Evolutionary conservation across 53 echinoderm and acorn worm genomes (phyloP).

Genomic region (Stichopus horrens): DNA sequence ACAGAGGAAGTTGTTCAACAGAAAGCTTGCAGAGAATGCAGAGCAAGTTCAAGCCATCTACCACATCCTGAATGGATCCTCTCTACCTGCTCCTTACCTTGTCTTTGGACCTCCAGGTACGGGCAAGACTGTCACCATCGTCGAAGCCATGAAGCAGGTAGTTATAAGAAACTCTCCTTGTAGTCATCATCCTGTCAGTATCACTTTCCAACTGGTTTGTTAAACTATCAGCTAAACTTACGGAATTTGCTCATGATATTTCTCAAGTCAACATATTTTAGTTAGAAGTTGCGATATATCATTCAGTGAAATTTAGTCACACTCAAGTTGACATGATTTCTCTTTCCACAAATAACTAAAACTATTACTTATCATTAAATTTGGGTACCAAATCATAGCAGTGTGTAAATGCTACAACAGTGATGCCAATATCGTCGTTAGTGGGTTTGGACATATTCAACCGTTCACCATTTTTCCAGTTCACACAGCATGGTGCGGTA

Average conservation of each 20-base stretch:
- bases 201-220: too few relatives aligned
- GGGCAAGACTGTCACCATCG: constrained; percentile 96
- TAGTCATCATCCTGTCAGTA: too few relatives aligned
- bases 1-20: constrained; percentile 57
- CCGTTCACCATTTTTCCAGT: too few relatives aligned
- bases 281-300: too few relatives aligned
- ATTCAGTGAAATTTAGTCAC: too few relatives aligned
- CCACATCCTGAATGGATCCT: constrained; percentile 73
- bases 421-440: too few relatives aligned
- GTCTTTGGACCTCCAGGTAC: constrained; percentile 99
- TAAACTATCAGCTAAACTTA: too few relatives aligned
- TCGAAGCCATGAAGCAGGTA: constrained; percentile 97
- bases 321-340: background rate
- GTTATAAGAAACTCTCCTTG: background rate
- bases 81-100: constrained; percentile 92
- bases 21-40: constrained; percentile 59
- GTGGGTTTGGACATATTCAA: background rate
- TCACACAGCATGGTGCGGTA: background rate
- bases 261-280: too few relatives aligned
- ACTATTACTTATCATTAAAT: background rate
- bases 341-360: background rate
- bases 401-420: too few relatives aligned
- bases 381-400: too few relatives aligned
- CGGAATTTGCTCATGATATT: too few relatives aligned
- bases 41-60: constrained; percentile 80